These are phyloP conservation scores for Paralvinella palmiformis DNA, from an alignment of 1,140 invertebrate species.

Conservation along the genomic window DNA sequence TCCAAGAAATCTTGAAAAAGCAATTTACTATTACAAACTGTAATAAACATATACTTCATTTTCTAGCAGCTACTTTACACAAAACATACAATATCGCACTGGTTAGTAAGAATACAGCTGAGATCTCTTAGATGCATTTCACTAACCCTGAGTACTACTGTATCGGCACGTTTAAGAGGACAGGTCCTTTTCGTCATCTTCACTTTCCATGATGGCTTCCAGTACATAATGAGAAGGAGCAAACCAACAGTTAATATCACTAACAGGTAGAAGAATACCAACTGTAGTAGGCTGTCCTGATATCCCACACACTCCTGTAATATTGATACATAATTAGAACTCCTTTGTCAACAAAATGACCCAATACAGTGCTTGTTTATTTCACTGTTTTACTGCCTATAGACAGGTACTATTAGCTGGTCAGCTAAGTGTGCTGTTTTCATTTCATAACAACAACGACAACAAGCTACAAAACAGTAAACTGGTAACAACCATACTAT, in stretches of 20 bases:
- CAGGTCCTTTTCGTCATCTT: slow-evolving; percentile 67
- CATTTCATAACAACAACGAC: no score
- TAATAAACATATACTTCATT: not conserved
- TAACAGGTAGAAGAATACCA: not conserved
- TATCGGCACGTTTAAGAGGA: slow-evolving; percentile 58
- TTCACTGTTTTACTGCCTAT: no score
- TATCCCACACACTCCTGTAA: slow-evolving; percentile 1
- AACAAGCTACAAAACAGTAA: no score
- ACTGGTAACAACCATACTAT: no score
- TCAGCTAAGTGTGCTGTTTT: no score
- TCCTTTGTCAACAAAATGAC: no score
- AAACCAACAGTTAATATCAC: not conserved
- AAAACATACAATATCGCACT: not conserved
- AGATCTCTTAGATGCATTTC: no score
- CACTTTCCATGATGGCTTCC: slow-evolving; percentile 73
- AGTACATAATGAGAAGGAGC: slow-evolving; percentile 39
- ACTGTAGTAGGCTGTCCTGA: not conserved
- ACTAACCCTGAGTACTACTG: slow-evolving; percentile 32
- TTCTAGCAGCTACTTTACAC: not conserved
- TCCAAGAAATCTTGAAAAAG: not conserved
- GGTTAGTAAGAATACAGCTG: no score
- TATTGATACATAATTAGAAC: no score
- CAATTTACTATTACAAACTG: not conserved
- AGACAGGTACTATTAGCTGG: no score
- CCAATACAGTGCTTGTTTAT: no score